Percentiles rank a stretch among this genome's conserved stretches.
Evolutionary conservation across 2,797 vertebrate species (phyloP).

Genomic region (Pseudopleuronectes americanus): DNA sequence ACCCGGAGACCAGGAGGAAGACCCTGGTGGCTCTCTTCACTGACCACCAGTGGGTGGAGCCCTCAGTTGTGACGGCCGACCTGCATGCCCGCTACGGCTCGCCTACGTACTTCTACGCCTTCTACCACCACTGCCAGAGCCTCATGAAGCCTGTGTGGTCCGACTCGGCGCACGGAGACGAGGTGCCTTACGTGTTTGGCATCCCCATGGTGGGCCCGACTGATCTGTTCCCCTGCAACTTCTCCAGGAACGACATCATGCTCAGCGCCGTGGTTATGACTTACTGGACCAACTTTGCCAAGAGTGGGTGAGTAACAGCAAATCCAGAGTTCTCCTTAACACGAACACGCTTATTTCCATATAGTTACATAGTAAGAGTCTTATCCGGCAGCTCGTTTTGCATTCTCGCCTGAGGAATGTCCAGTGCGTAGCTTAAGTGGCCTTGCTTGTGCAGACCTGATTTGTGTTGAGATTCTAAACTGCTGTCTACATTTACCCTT

Average conservation of each 20-base stretch:
- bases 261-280: slow-evolving; percentile 99
- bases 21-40: slow-evolving; percentile 98
- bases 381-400: slow-evolving; percentile 13
- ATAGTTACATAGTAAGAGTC: background rate
- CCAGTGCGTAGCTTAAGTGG: slow-evolving; percentile 7
- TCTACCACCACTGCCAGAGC: slow-evolving; percentile 99
- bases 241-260: slow-evolving; percentile 99
- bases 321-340: background rate
- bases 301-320: slow-evolving; percentile 89
- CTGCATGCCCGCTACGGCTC: slow-evolving; percentile 97
- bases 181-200: slow-evolving; percentile 98
- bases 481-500: slow-evolving; percentile 24
- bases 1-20: slow-evolving; percentile 97
- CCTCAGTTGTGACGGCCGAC: slow-evolving; percentile 96
- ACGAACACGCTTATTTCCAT: slow-evolving; percentile 11
- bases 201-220: slow-evolving; percentile 98
- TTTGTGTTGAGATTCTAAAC: slow-evolving; percentile 37
- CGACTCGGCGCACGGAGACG: slow-evolving; percentile 96
- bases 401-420: slow-evolving; percentile 8
- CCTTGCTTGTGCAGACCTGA: slow-evolving; percentile 11
- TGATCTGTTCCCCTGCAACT: slow-evolving; percentile 98
- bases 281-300: slow-evolving; percentile 99
- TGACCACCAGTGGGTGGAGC: slow-evolving; percentile 99
- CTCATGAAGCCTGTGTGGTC: slow-evolving; percentile 99
- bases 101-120: slow-evolving; percentile 98